Evolutionary conservation across 2,113 vertebrate species (phyloP), one percentile per base, ranked within the genome.

Genomic region (Lonchura striata): DNA sequence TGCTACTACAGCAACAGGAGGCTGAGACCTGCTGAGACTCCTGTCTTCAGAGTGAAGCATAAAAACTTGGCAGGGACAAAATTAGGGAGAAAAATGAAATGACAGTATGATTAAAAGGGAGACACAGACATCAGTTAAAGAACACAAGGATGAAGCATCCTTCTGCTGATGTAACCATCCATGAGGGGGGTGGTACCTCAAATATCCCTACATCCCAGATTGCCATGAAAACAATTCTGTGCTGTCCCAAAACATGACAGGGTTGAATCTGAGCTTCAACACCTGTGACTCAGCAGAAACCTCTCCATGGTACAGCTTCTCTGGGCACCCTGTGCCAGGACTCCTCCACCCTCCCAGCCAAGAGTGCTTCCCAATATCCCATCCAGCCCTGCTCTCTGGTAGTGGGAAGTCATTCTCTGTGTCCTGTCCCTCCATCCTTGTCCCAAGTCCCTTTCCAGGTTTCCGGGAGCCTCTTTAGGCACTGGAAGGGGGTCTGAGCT

Each of bases 261-360:
- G 46, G 19, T 16, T 74, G 37, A 39, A 61, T 9, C 10, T 0
- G 0, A 92, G n/a, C 27, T 53, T 33, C 63, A 44, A 8, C 46
- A 22, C 28, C 20, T 6, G 17, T 82, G 90, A 90, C 35, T 59
- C 78, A 79, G 22, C 65, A 88, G 70, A 82, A 92, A 68, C 66
- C 47, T 82, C 53, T 76, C 70, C 28, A 31, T 0, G 33, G 78
- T 60, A 87, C 60, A 88, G 61, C 25, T 54, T 1, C 44, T 52
- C 52, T 57, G 52, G 59, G 33, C 6, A 66, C 4, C 18, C 27
- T 52, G 37, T 59, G 52, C 77, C 77, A 81, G 27, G 7, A 31
- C 27, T 22, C 65, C 0, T 0, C 12, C 18, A 65, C 7, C 12
- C 31, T 72, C 37, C 0, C 14, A 57, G 42, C 1, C 3, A 74